Base-by-base conservation (phyloP, 2,797 vertebrate genomes). In the Streptopelia turtur region DNA sequence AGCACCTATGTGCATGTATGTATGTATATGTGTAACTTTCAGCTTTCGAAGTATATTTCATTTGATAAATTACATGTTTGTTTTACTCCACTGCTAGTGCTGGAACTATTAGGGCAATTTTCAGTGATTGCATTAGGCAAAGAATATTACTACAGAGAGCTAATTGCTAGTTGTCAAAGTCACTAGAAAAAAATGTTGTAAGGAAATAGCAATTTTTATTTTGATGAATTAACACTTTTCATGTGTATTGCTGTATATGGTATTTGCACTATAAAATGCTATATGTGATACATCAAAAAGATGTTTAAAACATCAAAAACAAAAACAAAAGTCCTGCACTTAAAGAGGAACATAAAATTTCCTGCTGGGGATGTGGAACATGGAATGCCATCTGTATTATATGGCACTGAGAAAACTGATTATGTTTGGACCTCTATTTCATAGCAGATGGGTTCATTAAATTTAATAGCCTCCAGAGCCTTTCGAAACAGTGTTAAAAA, bases 401-500 rank as follows among this genome's bases (percentile, higher is more conserved):
- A 97, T 97, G 98, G 98, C 98, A 97, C 94, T 96, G 97, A 95
- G 96, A 97, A 97, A 98, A 97, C 97, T 94, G 98, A 98, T 98
- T 98, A 97, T 50, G 76, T 94, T 98, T 98, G 98, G 98, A 97
- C 97, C 97, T 98, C 96, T 97, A 97, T 98, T 97, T 97, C 97
- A 96, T 95, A 98, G 98, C 98, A 99, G 98, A 99, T 99, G 98
- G 98, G 98, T 98, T 97, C 98, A 99, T 99, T 98, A 99, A 98
- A 98, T 98, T 98, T 98, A 98, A 98, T 98, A 98, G 98, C 97
- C 98, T 98, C 98, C 97, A 98, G 98, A 98, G 98, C 98, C 98
- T 98, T 98, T 97, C 97, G 97, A 97, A 98, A 98, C 97, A 95
- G 96, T 98, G 98, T 98, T 98, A 98, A 97, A 96, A 98, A 98